Evolutionary conservation across 2,113 vertebrate species (phyloP).

Genomic region (Solea senegalensis): DNA sequence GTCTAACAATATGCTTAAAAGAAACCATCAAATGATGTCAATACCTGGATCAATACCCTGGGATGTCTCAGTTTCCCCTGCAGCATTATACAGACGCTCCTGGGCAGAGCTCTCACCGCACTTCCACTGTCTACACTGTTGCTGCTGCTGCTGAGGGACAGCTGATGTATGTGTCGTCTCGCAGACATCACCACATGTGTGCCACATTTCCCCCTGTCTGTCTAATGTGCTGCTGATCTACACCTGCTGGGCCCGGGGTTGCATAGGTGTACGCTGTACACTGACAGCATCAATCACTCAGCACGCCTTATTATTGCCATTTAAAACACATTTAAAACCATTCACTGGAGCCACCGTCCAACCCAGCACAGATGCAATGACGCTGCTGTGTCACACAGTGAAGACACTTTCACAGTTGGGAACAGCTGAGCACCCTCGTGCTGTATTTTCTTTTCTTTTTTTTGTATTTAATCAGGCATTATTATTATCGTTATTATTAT

Average conservation of each 20-base stretch:
- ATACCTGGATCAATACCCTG: conserved; percentile 78
- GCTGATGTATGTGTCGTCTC: conserved; percentile 60
- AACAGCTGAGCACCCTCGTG: conserved; percentile 30
- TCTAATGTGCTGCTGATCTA: conserved; percentile 80
- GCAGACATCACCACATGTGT: conserved; percentile 63
- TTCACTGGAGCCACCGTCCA: conserved; percentile 50
- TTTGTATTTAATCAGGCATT: conserved; percentile 22
- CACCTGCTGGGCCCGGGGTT: conserved; percentile 78
- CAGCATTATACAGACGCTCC: conserved; percentile 68
- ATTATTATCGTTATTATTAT: neutral
- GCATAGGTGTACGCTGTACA: conserved; percentile 73
- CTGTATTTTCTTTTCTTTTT: neutral
- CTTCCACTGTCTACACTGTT: conserved; percentile 43
- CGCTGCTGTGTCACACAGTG: conserved; percentile 33
- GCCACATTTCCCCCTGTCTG: conserved; percentile 74
- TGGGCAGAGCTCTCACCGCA: conserved; percentile 45
- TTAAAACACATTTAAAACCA: conserved; percentile 80
- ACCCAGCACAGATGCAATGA: conserved; percentile 46
- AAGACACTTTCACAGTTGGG: conserved; percentile 35
- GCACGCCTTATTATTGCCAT: conserved; percentile 78
- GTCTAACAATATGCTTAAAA: conserved; percentile 75
- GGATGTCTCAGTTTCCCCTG: conserved; percentile 73
- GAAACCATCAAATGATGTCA: conserved; percentile 79
- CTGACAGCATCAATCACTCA: conserved; percentile 82
- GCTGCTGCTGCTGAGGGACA: conserved; percentile 51